Conservation (phyloP, 2,888 invertebrate genomes). For the Pogonocherus hispidulus region DNA sequence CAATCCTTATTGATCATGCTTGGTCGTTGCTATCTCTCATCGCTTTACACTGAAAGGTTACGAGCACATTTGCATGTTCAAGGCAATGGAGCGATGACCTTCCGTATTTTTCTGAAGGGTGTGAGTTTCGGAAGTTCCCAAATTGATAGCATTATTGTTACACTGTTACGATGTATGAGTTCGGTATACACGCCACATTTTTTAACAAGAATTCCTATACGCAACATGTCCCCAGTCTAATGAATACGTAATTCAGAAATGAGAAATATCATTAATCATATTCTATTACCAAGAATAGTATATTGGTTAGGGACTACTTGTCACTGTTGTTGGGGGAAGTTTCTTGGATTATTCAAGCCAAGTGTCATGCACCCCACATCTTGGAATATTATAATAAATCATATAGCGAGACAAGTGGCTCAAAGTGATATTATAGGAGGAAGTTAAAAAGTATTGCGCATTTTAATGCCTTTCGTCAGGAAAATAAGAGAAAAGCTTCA, state of each 20-base stretch:
- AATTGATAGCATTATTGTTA: not conserved
- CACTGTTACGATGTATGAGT: not conserved
- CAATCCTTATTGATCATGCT: not conserved
- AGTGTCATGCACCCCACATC: not conserved
- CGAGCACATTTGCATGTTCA: not conserved
- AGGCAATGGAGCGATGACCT: not conserved
- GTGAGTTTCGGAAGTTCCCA: not conserved
- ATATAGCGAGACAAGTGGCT: not conserved
- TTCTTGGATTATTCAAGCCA: not conserved
- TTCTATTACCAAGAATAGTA: not conserved
- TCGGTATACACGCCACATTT: not conserved
- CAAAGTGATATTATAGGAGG: not conserved
- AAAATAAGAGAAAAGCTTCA: too few relatives aligned
- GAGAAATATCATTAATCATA: not conserved
- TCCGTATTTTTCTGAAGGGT: not conserved
- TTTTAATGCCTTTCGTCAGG: too few relatives aligned
- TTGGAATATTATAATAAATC: not conserved
- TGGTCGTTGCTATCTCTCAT: not conserved
- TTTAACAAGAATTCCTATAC: not conserved
- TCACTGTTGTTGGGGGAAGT: not conserved
- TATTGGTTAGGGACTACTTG: not conserved
- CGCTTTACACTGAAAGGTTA: not conserved
- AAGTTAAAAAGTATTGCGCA: too few relatives aligned
- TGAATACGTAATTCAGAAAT: not conserved
- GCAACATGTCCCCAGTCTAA: not conserved